Conservation (phyloP, 2,113 vertebrate species). For the Labrus mixtus region DNA sequence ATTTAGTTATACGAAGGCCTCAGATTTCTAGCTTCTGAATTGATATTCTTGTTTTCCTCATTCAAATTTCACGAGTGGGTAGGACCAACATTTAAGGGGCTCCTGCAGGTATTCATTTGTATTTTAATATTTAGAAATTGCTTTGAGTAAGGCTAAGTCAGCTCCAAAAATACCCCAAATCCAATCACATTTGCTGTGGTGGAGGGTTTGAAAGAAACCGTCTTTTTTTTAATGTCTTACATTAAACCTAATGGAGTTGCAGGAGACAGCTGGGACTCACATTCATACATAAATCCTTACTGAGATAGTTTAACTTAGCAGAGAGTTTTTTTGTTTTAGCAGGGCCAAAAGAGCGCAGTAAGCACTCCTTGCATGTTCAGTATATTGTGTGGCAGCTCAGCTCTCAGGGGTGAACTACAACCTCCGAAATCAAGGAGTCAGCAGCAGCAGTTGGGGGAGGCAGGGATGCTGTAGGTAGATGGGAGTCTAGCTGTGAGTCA, state of each 20-base stretch:
- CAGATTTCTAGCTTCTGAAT: conserved; percentile 9
- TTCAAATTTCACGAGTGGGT: conserved; percentile 5
- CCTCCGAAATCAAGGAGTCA: conserved; percentile 78
- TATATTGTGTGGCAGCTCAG: conserved; percentile 72
- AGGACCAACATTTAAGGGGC: conserved; percentile 6
- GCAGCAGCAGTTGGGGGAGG: conserved; percentile 73
- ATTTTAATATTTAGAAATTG: conserved; percentile 25
- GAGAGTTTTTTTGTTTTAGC: conserved; percentile 48
- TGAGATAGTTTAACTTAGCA: conserved; percentile 70
- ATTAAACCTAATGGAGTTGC: conserved; percentile 55
- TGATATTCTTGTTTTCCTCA: conserved; percentile 12
- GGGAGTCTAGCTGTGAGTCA: conserved; percentile 76
- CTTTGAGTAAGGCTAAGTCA: conserved; percentile 10
- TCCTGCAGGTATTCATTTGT: conserved; percentile 30
- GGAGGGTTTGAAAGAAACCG: conserved; percentile 36
- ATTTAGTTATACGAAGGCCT: background rate
- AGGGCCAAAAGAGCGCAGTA: conserved; percentile 70
- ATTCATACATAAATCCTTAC: conserved; percentile 70
- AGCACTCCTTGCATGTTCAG: conserved; percentile 72
- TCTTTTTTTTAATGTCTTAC: conserved; percentile 52
- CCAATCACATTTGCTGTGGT: conserved; percentile 45
- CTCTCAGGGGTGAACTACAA: conserved; percentile 80
- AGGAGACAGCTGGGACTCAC: conserved; percentile 39
- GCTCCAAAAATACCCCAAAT: conserved; percentile 48
- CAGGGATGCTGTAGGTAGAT: conserved; percentile 67